Evolutionary conservation across 2,797 vertebrate genomes (phyloP), one percentile per base, ranked within the genome.

Genomic region (Caiman crocodilus): DNA sequence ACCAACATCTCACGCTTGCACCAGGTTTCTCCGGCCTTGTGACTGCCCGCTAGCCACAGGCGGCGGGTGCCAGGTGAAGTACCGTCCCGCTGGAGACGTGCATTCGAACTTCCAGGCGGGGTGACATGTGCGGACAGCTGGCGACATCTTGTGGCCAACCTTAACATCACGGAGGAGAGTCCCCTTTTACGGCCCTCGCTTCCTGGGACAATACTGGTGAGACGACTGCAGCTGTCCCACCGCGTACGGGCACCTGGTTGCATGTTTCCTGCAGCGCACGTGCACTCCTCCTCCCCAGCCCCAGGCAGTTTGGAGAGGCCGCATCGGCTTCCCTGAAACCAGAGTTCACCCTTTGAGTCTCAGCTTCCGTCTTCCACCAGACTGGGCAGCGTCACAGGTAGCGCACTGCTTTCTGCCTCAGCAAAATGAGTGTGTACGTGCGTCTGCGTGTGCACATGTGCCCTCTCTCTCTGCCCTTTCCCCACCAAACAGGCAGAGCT

Each of bases 71-170:
- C 84, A 90, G 89, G 77, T 88, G 73, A 91, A 67, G 78, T 83
- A 75, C 75, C 75, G 76, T 94, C 92, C 93, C 87, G 81, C 95
- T 20, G 65, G 12, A 73, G 42, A 67, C 81, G 82, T 89, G 74
- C 76, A 89, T 79, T 90, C 90, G 92, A 90, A 89, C 30, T 42
- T 25, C 11, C 60, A 21, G 58, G 4, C 63, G 2, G 92, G 3
- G 67, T 5, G 11, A 42, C 13, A 26, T 20, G 55, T 11, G 14
- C 57, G 50, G 76, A 84, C 71, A 11, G 13, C 26, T 76, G 84
- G 96, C 20, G 97, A 96, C 97, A 96, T 90, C 97, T 96, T 75
- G 97, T 94, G 96, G 97, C 30, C 4, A 17, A 21, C 7, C 6
- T 23, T 11, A 32, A n/a, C 14, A 67, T 14, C 11, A 26, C 6